Conservation (phyloP, 2,797 vertebrate genomes). For the Thunnus albacares region DNA sequence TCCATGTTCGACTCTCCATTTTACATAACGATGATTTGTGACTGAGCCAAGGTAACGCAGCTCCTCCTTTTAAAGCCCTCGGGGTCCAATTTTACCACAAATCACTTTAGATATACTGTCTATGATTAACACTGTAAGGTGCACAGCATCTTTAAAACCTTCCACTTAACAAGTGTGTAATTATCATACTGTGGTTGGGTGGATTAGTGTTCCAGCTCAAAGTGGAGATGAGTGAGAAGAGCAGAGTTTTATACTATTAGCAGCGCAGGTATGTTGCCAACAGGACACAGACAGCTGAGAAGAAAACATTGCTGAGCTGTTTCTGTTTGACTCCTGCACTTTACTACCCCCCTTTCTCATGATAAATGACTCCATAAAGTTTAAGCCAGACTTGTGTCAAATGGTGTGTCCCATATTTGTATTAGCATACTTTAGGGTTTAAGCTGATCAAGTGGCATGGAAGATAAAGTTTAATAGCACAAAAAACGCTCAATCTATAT, state of each 20-base stretch:
- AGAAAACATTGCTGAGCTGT: slow-evolving; percentile 59
- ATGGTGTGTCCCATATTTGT: background rate
- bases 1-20: slow-evolving; percentile 68
- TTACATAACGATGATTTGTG: slow-evolving; percentile 62
- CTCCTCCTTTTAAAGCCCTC: slow-evolving; percentile 57
- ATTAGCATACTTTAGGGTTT: background rate
- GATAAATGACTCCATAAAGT: slow-evolving; percentile 17
- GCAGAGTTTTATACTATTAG: slow-evolving; percentile 36
- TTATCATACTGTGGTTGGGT: background rate
- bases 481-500: background rate
- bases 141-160: slow-evolving; percentile 26
- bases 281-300: slow-evolving; percentile 61
- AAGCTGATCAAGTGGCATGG: background rate
- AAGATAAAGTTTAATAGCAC: background rate
- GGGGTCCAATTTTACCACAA: slow-evolving; percentile 44
- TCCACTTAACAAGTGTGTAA: slow-evolving; percentile 32
- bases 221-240: slow-evolving; percentile 34
- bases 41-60: slow-evolving; percentile 46
- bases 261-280: slow-evolving; percentile 42
- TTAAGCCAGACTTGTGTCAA: background rate
- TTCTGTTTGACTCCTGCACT: slow-evolving; percentile 44
- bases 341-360: slow-evolving; percentile 21
- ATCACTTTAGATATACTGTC: slow-evolving; percentile 40
- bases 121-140: slow-evolving; percentile 56
- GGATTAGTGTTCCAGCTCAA: slow-evolving; percentile 16